Percentiles rank a stretch among this genome's conserved stretches.
These are phyloP conservation scores for Thecocarcelia acutangulata DNA, from an alignment of 2,888 invertebrate species.

Conservation along the genomic window DNA sequence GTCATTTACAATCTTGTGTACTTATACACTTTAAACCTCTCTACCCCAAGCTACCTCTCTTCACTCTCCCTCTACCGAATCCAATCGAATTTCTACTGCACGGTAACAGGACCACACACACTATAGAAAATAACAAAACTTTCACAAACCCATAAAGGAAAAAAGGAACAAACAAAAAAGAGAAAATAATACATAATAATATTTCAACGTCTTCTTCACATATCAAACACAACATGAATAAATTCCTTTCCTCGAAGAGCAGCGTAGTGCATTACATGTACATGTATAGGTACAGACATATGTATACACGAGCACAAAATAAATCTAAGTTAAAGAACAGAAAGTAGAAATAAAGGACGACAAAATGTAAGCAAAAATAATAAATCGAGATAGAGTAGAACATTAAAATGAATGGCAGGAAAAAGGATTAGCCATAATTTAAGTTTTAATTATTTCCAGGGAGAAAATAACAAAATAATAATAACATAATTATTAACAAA, in stretches of 20 bases:
- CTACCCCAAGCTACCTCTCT: background rate
- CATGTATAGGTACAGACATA: background rate
- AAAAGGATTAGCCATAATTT: background rate
- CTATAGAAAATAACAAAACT: conserved; percentile 34
- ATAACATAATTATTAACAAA: no score
- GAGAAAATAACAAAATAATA: background rate
- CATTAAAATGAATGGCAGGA: background rate
- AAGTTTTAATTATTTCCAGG: background rate
- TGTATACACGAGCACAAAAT: background rate
- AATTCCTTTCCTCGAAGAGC: no score
- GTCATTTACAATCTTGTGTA: conserved; percentile 40
- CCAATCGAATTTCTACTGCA: conserved; percentile 13
- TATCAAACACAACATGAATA: background rate
- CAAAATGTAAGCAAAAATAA: background rate
- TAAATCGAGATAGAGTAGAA: background rate
- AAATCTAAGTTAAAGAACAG: conserved; percentile 13
- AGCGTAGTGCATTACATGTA: background rate
- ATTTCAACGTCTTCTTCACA: conserved; percentile 34
- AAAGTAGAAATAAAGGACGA: background rate
- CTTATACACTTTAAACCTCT: conserved; percentile 1
- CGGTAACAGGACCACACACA: conserved; percentile 11
- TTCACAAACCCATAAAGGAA: conserved; percentile 22
- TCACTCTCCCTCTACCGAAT: background rate
- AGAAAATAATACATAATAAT: conserved; percentile 2
- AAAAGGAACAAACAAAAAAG: background rate